Evolutionary conservation across 2,113 vertebrate species (phyloP).

Genomic region (Chloebia gouldiae): DNA sequence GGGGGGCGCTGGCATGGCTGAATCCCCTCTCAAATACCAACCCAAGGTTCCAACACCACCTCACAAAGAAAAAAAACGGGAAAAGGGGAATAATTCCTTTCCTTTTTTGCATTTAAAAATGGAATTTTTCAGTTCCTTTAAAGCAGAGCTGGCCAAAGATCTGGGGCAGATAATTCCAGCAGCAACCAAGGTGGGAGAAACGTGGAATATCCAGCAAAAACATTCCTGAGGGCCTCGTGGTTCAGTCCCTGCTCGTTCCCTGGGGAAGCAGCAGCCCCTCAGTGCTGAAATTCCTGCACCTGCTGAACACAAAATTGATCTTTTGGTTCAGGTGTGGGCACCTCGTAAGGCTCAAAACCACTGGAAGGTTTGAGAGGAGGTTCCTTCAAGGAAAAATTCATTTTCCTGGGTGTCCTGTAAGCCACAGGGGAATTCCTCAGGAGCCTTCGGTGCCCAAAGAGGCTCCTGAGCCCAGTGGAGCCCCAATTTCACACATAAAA

Average conservation of each 20-base stretch:
- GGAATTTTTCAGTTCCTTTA: neutral
- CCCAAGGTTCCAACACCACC: rapidly evolving
- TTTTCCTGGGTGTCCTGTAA: neutral
- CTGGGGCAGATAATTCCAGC: neutral
- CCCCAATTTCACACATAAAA: neutral
- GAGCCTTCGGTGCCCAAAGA: neutral
- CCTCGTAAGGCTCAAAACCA: neutral
- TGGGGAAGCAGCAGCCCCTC: neutral
- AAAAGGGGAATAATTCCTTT: neutral
- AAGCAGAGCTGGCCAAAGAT: neutral
- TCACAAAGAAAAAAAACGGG: neutral
- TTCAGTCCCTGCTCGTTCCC: neutral
- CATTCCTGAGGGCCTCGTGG: neutral
- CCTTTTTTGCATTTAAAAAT: neutral
- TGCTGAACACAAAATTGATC: neutral
- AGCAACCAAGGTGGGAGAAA: neutral
- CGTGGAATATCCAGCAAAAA: neutral
- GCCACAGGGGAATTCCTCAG: neutral
- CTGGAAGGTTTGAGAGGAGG: neutral
- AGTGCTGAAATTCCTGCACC: rapidly evolving
- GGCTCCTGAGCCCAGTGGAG: neutral
- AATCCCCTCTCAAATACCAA: neutral
- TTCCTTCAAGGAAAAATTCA: neutral
- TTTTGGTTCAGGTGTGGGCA: neutral
- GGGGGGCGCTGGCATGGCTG: neutral